Evolutionary conservation across 1,140 invertebrate genomes (phyloP), one percentile per base, ranked within the genome.

Genomic region (Drosophila lacertosa): DNA sequence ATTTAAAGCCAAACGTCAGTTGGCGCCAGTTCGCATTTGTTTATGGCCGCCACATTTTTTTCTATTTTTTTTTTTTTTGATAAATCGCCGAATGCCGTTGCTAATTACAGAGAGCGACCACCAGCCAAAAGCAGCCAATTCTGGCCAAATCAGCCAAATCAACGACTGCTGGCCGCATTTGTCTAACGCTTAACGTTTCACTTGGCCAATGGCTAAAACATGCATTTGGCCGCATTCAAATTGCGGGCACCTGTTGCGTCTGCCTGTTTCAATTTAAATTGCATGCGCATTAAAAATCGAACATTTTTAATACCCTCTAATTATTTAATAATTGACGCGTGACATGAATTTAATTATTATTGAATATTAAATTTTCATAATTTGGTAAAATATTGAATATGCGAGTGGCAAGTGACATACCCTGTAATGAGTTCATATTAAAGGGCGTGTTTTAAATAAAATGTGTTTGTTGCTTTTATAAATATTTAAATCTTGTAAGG

Each of bases 11-110:
- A 44, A 50, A 24, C 13, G 33, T 29, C 26, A 35, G n/a, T 18
- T 66, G 68, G 68, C 68, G 68, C 68, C 68, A 71, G 37, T 24
- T 59, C 29, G 44, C 37, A 65, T 40, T 66, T 66, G 54, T 54
- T 66, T 66, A 58, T 59, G 32, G 33, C 32, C 40, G 35, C 9
- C 57, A 62, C 37, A 54, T 47, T 39, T 53, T 45, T n/a, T n/a
- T n/a, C n/a, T n/a, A n/a, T n/a, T n/a, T n/a, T n/a, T n/a, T n/a
- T n/a, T n/a, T n/a, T n/a, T n/a, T 32, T 53, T 72, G 69, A 67
- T 72, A 67, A 67, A 72, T 72, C 54, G 69, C 6, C 62, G 47
- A 58, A 59, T 65, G 63, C 63, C 54, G 26, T 51, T 22, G 54
- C 62, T 71, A 65, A 66, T 65, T 71, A 66, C 68, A 24, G 16